Base-by-base conservation (phyloP, 2,888 invertebrate species). In the Taenaris catops region DNA sequence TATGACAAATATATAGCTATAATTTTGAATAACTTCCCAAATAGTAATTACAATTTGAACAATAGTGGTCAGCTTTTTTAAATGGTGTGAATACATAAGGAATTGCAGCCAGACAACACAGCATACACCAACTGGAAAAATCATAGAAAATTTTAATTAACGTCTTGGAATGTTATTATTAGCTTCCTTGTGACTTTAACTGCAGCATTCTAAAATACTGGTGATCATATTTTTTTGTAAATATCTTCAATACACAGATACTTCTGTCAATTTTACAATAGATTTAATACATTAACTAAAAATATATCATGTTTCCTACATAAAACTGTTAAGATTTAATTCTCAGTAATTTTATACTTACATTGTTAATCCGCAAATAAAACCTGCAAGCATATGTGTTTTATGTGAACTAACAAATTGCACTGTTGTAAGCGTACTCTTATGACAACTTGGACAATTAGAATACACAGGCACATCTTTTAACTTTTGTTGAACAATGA, bases 371-470 rank as follows among this genome's bases (percentile, higher is more conserved):
- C 84, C 86, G 56, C 73, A 80, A 46, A 84, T 55, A 40, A 83
- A 84, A 25, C 84, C 86, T 47, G 83, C 79, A 9, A 78, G 33
- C 64, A 84, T 58, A 41, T 86, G 83, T 35, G 84, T 83, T 56
- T 68, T 75, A 18, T 58, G 62, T 4, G 83, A 68, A 49, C 64
- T 80, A n/a, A 66, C 62, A 55, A 71, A 66, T 42, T 69, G 50
- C 20, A 86, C 74, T 55, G 62, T 69, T 5, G 84, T 81, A 8
- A 78, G 46, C 7, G 66, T 57, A 45, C 63, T 64, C 49, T 72
- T 58, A 26, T 56, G 58, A 51, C 84, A 86, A 18, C 50, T 56
- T 5, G 66, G 70, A 42, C 86, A 86, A 28, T 61, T 62, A 28
- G 62, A 70, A 32, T 60, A 54, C 8, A 63, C 60, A 2, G 83